Evolutionary conservation across 2,797 vertebrate genomes (phyloP), one percentile per base, ranked within the genome.

Genomic region (Halcyon smyrnensis): DNA sequence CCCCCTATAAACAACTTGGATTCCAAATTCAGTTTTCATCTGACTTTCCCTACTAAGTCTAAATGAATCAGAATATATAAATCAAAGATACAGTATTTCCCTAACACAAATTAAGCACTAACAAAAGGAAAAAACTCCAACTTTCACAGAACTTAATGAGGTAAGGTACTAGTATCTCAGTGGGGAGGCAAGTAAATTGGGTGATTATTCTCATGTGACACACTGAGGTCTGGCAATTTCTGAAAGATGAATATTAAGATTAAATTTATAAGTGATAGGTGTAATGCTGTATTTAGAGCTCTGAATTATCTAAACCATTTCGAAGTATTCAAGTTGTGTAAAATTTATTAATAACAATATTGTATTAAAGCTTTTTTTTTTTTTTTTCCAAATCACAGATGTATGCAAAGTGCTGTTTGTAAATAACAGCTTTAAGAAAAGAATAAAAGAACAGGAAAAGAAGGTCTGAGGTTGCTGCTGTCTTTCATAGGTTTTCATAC

Each of bases 241-340:
- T 37, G 20, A 46, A 86, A 86, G 57, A 39, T 51, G 12, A 90
- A 56, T 70, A 93, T 67, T 90, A 87, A 84, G 78, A 84, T 23
- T 62, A 62, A 84, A 76, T 81, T 70, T 59, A 2, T 51, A 88
- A 89, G 30, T 76, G 50, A 86, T 11, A 87, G 36, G 19, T 74
- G 60, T 50, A 88, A 84, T 1, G 1, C 32, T 56, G 3, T 54
- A 78, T 75, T 67, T 84, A 87, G 57, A 88, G n/a, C 24, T 75
- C 34, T 86, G 79, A 95, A 88, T 84, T 85, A 90, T 23, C 39
- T 50, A 78, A 86, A 62, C 32, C 39, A 60, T 88, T 91, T 76
- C 9, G 19, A 91, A 81, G 25, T 51, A 67, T 54, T 68, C 27
- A 63, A 78, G 25, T 50, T 65, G 46, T 8, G 28, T 59, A 51